phyloP scores from a whole-genome alignment of 2,888 invertebrate genomes.

The Rhaphigaster nebulosa region DNA sequence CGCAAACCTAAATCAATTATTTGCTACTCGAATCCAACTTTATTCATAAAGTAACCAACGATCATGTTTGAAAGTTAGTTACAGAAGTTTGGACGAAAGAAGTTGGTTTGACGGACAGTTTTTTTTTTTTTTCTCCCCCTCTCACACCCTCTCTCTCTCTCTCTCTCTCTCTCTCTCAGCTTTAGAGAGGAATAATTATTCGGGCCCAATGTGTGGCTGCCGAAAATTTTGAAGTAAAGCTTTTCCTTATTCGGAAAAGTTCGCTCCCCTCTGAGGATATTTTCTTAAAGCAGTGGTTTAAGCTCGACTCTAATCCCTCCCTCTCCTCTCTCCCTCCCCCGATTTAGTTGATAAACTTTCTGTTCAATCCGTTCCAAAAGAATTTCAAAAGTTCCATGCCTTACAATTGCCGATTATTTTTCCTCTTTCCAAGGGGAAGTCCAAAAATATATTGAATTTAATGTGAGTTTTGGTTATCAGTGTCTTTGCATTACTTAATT shows the following conservation, averaged over 20 bases:
- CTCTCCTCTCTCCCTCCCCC: background rate
- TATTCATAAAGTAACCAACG: background rate
- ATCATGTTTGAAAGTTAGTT: background rate
- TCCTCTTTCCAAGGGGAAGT: background rate
- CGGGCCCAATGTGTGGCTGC: background rate
- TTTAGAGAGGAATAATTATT: background rate
- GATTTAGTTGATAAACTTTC: slow-evolving; percentile 39
- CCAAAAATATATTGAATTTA: background rate
- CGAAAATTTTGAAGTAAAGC: slow-evolving; percentile 4
- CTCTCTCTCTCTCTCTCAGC: background rate
- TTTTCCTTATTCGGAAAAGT: slow-evolving; percentile 22
- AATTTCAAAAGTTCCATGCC: background rate
- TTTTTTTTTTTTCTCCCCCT: background rate
- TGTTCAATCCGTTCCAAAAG: background rate
- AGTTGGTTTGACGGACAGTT: slow-evolving; percentile 11
- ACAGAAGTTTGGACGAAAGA: background rate
- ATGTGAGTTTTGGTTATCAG: no score
- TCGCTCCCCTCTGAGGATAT: background rate
- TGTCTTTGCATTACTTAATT: no score
- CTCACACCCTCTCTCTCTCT: background rate
- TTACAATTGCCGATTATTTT: background rate
- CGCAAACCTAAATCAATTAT: background rate
- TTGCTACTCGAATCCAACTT: background rate
- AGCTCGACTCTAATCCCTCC: background rate
- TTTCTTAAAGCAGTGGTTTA: slow-evolving; percentile 16